Percentiles rank a stretch among this genome's conserved stretches.
Conservation (phyloP, 2,888 invertebrate genomes). For the Himalopsyche japonica region DNA sequence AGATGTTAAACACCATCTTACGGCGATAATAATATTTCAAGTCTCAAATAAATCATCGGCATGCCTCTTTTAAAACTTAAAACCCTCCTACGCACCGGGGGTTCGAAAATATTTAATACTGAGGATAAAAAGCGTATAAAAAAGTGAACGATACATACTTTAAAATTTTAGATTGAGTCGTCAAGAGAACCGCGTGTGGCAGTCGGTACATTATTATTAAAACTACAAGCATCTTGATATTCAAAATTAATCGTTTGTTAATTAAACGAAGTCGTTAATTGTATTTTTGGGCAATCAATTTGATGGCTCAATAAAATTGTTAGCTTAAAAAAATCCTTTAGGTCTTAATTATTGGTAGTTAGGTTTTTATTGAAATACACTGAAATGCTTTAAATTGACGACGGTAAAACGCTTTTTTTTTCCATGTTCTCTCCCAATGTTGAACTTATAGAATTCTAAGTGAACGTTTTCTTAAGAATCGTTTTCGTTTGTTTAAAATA, state of each 20-base stretch:
- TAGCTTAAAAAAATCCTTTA: no score
- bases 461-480: no score
- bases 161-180: background rate
- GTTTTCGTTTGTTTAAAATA: no score
- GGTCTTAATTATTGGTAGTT: no score
- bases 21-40: background rate
- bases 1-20: background rate
- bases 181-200: background rate
- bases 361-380: no score
- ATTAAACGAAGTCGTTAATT: background rate
- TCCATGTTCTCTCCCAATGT: no score
- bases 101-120: constrained; percentile 19
- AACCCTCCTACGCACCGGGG: constrained; percentile 19
- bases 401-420: no score
- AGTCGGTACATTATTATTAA: background rate
- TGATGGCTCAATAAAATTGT: background rate
- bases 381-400: no score
- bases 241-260: background rate
- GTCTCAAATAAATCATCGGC: constrained; percentile 13
- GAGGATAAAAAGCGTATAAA: background rate
- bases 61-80: background rate
- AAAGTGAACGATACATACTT: background rate
- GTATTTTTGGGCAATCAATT: background rate
- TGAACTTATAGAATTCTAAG: no score
- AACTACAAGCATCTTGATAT: background rate